Evolutionary conservation across 2,113 vertebrate genomes (phyloP), one percentile per base, ranked within the genome.

Genomic region (Donacobius atricapilla): DNA sequence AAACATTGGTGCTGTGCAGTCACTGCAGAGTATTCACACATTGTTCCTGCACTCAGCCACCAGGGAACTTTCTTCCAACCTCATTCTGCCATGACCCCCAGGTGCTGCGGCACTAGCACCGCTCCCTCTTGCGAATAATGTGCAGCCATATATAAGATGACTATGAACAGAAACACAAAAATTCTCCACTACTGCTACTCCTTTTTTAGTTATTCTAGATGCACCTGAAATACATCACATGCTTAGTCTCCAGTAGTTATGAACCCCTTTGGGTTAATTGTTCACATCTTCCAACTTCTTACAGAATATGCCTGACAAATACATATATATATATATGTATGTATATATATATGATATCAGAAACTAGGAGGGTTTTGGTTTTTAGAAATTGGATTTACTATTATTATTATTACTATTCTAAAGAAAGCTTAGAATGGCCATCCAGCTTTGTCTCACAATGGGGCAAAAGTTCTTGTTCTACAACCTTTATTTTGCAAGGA

Each of bases 1-100:
- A 39, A 54, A 27, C 9, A 35, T 7, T 1, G 0, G 2, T 5
- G 45, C 33, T 28, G 40, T 60, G 39, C 57, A 6, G 3, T 17
- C 56, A 13, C 37, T 9, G n/a, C 42, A 15, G 27, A 28, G 15
- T 1, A 6, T 19, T 51, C 37, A 7, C n/a, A 13, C 13, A 1
- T 9, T 15, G 5, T 66, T 71, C 48, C 27, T 24, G 9, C 30
- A 21, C 4, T 63, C 60, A 40, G 1, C 40, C 51, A 7, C 1
- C 10, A 70, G 21, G 15, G 13, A 70, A 56, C 37, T 18, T 44
- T 24, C 42, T 66, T 57, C 51, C 65, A 47, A 6, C 19, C 50
- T 48, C 16, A 22, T 9, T 47, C 19, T 31, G n/a, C 50, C 37
- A 84, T 28, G 23, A 35, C 16, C 40, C 68, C 5, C 63, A 30